These are phyloP conservation scores for Cosmorhoe ocellata DNA, from an alignment of 2,888 invertebrate species.

Conservation along the genomic window DNA sequence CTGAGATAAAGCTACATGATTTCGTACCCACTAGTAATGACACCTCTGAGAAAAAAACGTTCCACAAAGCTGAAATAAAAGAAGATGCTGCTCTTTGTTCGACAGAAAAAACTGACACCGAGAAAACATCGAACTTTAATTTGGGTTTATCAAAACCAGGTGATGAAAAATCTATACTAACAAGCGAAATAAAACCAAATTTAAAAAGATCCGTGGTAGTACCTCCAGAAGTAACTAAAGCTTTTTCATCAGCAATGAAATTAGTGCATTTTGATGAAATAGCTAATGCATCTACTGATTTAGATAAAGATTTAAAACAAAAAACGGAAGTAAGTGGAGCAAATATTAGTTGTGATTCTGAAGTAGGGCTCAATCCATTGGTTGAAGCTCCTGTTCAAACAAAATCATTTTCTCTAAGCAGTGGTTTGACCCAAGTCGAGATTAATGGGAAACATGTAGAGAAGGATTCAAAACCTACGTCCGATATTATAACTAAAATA, in stretches of 20 bases:
- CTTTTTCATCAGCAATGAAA: neutral
- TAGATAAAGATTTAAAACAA: neutral
- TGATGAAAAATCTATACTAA: neutral
- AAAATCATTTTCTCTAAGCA: neutral
- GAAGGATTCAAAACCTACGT: neutral
- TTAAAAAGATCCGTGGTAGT: neutral
- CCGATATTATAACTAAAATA: neutral
- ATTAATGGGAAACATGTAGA: neutral
- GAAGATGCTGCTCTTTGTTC: neutral
- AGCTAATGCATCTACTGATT: neutral
- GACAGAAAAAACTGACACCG: neutral
- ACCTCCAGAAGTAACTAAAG: neutral
- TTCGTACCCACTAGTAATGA: slow-evolving; percentile 9
- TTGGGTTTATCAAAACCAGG: neutral
- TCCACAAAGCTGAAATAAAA: slow-evolving; percentile 6
- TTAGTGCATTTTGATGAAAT: neutral
- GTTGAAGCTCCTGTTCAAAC: neutral
- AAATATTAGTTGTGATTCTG: neutral
- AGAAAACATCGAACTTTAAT: neutral
- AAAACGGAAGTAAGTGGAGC: neutral
- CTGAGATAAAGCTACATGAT: slow-evolving; percentile 3
- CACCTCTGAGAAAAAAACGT: neutral
- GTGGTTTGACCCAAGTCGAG: neutral
- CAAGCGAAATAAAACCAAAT: neutral
- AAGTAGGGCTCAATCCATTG: neutral